Evolutionary conservation across 2,113 vertebrate genomes (phyloP).

Genomic region (Amphilophus citrinellus): DNA sequence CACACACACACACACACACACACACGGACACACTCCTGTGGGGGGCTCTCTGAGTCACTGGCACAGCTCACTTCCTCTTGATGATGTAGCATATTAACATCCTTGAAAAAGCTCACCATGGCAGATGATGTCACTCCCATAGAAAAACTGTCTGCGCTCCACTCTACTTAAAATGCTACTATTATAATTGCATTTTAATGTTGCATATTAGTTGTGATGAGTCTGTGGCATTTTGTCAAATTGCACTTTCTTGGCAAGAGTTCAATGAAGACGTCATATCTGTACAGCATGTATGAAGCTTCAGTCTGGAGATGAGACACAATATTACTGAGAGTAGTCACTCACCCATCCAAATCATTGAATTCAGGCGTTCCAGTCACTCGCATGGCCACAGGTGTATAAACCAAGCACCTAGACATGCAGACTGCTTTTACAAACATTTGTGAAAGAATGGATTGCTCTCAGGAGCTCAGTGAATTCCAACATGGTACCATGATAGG

Average conservation of each 20-base stretch:
- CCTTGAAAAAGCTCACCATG: slow-evolving; percentile 48
- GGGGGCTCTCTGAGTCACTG: slow-evolving; percentile 59
- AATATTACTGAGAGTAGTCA: too few relatives aligned
- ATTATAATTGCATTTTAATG: background rate
- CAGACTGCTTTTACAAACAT: too few relatives aligned
- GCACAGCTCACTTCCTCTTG: slow-evolving; percentile 66
- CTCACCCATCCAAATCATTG: too few relatives aligned
- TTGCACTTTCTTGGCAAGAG: background rate
- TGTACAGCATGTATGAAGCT: background rate
- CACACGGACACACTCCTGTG: slow-evolving; percentile 11
- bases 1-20: background rate
- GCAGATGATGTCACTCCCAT: slow-evolving; percentile 69
- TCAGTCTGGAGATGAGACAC: background rate
- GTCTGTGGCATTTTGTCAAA: background rate
- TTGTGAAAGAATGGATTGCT: too few relatives aligned
- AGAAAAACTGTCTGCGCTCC: slow-evolving; percentile 8
- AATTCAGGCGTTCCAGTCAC: too few relatives aligned
- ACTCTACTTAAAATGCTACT: background rate
- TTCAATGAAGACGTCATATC: background rate
- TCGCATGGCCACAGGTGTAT: too few relatives aligned
- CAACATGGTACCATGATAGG: too few relatives aligned
- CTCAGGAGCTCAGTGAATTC: too few relatives aligned
- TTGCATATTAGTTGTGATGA: background rate
- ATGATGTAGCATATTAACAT: slow-evolving; percentile 63
- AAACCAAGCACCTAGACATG: too few relatives aligned